Conservation (phyloP, 2,797 vertebrate species). For the Cynodonichthys magdalenae region DNA sequence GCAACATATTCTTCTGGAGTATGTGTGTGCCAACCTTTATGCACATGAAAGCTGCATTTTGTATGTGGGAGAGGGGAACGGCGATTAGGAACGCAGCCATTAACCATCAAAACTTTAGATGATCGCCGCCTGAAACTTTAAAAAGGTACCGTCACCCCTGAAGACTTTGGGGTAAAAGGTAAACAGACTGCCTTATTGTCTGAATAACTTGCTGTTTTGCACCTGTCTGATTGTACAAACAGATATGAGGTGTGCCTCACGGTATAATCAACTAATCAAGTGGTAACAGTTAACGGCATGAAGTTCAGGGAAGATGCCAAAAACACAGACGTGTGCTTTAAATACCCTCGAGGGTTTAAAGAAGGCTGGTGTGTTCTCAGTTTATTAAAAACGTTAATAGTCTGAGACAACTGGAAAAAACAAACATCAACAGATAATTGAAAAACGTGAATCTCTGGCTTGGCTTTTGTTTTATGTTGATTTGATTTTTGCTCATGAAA, state of each 20-base stretch:
- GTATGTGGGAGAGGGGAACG: constrained; percentile 35
- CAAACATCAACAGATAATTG: constrained; percentile 39
- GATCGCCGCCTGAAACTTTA: constrained; percentile 22
- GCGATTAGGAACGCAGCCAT: constrained; percentile 51
- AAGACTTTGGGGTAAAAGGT: constrained; percentile 42
- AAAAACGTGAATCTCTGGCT: constrained; percentile 41
- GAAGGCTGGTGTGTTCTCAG: constrained; percentile 23
- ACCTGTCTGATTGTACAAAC: constrained; percentile 51
- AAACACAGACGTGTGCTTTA: constrained; percentile 41
- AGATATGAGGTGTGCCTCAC: constrained; percentile 31
- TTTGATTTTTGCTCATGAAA: constrained; percentile 19
- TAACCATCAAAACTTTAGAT: constrained; percentile 53
- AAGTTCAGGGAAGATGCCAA: constrained; percentile 31
- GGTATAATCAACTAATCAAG: constrained; percentile 54
- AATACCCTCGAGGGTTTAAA: constrained; percentile 40
- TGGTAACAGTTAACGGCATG: constrained; percentile 29
- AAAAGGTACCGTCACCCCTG: constrained; percentile 38
- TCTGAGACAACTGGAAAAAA: constrained; percentile 12
- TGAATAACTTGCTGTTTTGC: constrained; percentile 44
- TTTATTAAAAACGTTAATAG: constrained; percentile 44
- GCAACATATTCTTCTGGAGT: constrained; percentile 60
- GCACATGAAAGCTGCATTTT: constrained; percentile 46
- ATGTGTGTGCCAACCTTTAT: constrained; percentile 67
- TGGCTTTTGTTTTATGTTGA: constrained; percentile 45
- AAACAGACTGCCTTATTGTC: constrained; percentile 35